These are phyloP conservation scores for Xerus rutilus DNA, from an alignment of 2,797 vertebrate genomes.

Conservation along the genomic window DNA sequence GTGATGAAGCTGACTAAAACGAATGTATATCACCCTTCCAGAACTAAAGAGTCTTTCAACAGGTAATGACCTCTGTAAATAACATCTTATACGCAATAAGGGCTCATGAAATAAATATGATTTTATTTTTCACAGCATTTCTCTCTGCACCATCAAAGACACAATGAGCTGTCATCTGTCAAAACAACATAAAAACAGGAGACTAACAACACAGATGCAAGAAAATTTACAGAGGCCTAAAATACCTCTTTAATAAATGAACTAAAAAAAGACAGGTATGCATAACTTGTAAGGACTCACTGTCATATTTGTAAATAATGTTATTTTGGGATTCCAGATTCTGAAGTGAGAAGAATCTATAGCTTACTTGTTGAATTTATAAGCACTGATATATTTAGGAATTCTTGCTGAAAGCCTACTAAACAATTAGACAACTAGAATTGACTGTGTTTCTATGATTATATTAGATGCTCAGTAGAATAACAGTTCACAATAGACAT, in stretches of 20 bases:
- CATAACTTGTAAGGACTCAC: neutral
- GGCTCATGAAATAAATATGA: neutral
- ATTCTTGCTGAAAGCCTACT: slow-evolving; percentile 5
- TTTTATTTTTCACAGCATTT: slow-evolving; percentile 1
- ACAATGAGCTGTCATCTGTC: neutral
- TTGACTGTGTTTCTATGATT: slow-evolving; percentile 9
- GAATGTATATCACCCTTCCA: neutral
- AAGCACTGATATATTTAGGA: neutral
- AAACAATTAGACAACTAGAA: slow-evolving; percentile 10
- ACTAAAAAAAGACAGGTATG: neutral
- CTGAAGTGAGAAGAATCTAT: neutral
- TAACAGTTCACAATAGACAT: neutral
- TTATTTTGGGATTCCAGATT: neutral
- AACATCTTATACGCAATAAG: neutral
- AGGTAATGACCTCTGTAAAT: neutral
- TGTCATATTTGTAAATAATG: neutral
- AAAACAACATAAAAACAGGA: slow-evolving; percentile 33
- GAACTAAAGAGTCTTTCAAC: neutral
- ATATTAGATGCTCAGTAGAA: neutral
- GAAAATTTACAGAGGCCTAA: neutral
- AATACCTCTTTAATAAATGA: neutral
- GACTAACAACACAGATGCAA: neutral
- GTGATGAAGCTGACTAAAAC: no score
- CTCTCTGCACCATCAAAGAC: neutral
- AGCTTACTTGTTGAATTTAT: neutral